Conservation (phyloP, 2,113 vertebrate genomes). For the Psettodes erumei region DNA sequence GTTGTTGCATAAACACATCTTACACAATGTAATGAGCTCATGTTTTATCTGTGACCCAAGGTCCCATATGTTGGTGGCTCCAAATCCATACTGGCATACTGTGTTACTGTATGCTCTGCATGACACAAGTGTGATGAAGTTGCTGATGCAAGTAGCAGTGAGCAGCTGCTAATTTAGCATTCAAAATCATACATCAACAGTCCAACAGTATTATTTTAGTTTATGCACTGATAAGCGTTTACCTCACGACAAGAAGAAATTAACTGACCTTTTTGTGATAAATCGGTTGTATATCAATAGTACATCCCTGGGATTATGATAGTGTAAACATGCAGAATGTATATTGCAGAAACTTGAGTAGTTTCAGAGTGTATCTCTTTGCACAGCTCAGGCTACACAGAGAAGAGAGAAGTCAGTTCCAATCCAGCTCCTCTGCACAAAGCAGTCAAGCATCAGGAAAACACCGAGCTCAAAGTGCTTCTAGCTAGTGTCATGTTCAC, state of each 20-base stretch:
- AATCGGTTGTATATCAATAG: no score
- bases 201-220: neutral
- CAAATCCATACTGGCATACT: no score
- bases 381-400: conserved; percentile 47
- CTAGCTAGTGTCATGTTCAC: conserved; percentile 69
- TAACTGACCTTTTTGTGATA: neutral
- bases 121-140: no score
- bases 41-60: neutral
- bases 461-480: conserved; percentile 59
- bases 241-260: neutral
- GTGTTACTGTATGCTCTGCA: no score
- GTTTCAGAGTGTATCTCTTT: conserved; percentile 50
- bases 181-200: neutral
- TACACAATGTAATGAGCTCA: neutral
- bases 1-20: neutral
- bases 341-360: conserved; percentile 58
- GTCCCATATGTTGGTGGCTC: no score
- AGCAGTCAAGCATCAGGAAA: conserved; percentile 60
- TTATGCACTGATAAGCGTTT: neutral
- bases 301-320: conserved; percentile 6
- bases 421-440: conserved; percentile 72
- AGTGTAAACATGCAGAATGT: conserved; percentile 37
- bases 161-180: no score
- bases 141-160: no score
- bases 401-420: conserved; percentile 58